phyloP scores from a whole-genome alignment of 2,888 invertebrate species.

The Pristionchus maxplancki region DNA sequence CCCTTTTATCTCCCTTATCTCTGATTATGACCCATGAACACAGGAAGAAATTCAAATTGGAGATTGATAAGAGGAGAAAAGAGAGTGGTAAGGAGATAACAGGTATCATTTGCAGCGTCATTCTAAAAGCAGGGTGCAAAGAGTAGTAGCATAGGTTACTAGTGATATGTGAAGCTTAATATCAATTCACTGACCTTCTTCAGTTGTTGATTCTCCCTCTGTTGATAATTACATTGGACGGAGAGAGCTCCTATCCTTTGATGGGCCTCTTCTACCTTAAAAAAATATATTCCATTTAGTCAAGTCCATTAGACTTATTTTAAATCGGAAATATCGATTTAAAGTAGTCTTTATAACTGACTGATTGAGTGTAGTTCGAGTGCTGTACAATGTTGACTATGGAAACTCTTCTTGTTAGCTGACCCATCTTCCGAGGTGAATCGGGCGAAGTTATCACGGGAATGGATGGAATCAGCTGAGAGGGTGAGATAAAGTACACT shows the following conservation, averaged over 20 bases:
- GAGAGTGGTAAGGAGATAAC: background rate
- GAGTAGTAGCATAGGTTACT: background rate
- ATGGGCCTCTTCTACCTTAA: conserved; percentile 42
- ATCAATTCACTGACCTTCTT: background rate
- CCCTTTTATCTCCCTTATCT: conserved; percentile 4
- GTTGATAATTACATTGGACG: conserved; percentile 20
- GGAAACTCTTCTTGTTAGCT: background rate
- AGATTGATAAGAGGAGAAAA: conserved; percentile 10
- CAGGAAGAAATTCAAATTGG: conserved; percentile 31
- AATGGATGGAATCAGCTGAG: background rate
- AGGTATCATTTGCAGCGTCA: background rate
- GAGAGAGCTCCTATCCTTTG: conserved; percentile 49
- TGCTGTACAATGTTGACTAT: conserved; percentile 40
- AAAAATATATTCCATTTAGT: background rate
- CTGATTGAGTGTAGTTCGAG: background rate
- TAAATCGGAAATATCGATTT: too few species aligned
- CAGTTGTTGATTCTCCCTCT: conserved; percentile 50
- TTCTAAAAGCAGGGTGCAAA: background rate
- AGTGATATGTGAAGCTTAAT: background rate
- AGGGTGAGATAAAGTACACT: background rate
- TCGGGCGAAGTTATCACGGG: conserved; percentile 41
- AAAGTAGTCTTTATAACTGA: background rate
- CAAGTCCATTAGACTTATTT: too few species aligned
- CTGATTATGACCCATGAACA: conserved; percentile 17
- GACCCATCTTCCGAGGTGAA: background rate